These are phyloP conservation scores for Arctopsyche grandis DNA, from an alignment of 1,140 invertebrate species.

Conservation along the genomic window DNA sequence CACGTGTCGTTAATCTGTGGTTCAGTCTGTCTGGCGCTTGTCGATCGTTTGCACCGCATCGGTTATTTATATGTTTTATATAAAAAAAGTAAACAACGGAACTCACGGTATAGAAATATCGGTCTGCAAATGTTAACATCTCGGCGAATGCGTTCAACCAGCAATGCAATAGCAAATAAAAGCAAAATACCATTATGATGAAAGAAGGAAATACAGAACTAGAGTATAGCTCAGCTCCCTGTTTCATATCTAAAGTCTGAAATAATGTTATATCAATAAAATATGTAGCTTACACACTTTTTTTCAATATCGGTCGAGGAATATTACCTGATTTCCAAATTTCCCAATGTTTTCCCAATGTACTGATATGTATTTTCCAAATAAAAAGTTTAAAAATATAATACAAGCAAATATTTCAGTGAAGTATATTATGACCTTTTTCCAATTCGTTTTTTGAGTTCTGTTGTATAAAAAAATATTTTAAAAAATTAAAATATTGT, in stretches of 20 bases:
- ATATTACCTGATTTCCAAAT: slow-evolving; percentile 61
- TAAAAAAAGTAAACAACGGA: too few relatives aligned
- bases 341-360: slow-evolving; percentile 23
- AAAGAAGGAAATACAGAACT: slow-evolving; percentile 76
- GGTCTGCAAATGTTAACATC: slow-evolving; percentile 85
- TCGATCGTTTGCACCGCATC: too few relatives aligned
- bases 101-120: slow-evolving; percentile 81
- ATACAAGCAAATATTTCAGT: slow-evolving; percentile 80
- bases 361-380: slow-evolving; percentile 70
- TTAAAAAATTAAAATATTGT: background rate
- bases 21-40: too few relatives aligned
- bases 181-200: slow-evolving; percentile 77
- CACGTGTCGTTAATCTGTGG: too few relatives aligned
- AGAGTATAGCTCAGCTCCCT: slow-evolving; percentile 66
- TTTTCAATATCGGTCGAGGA: slow-evolving; percentile 59
- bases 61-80: too few relatives aligned
- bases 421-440: slow-evolving; percentile 75
- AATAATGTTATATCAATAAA: slow-evolving; percentile 22
- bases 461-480: slow-evolving; percentile 52
- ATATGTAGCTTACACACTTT: slow-evolving; percentile 64
- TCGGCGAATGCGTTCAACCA: slow-evolving; percentile 92
- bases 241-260: background rate
- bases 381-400: slow-evolving; percentile 82
- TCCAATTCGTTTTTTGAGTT: slow-evolving; percentile 78
- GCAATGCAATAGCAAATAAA: slow-evolving; percentile 87